Evolutionary conservation across 2,113 vertebrate genomes (phyloP).

Genomic region (Pavo muticus): DNA sequence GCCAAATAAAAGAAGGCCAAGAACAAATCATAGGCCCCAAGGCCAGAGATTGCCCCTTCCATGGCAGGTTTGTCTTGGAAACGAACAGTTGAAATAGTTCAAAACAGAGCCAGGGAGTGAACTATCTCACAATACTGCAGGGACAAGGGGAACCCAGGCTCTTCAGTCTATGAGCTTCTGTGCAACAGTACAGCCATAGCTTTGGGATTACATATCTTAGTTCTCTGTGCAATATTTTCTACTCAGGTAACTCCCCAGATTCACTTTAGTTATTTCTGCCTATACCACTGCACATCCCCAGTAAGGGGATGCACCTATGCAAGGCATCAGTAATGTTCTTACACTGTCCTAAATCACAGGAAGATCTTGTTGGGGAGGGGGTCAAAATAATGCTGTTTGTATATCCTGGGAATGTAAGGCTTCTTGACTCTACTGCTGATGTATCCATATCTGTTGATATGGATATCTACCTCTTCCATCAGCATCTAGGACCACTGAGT

Average conservation of each 20-base stretch:
- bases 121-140: fast-evolving
- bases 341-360: background rate
- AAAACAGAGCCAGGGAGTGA: background rate
- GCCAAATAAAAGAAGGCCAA: conserved; percentile 13
- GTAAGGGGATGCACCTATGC: background rate
- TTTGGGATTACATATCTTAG: background rate
- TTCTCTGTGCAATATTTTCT: background rate
- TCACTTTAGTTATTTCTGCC: background rate
- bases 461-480: background rate
- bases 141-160: background rate
- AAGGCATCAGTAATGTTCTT: background rate
- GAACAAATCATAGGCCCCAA: background rate
- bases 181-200: background rate
- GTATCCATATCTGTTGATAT: background rate
- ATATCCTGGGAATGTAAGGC: background rate
- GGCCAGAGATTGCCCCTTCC: background rate
- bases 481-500: background rate
- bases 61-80: conserved; percentile 28
- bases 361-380: background rate
- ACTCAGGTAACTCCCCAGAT: background rate
- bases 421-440: background rate
- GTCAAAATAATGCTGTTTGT: background rate
- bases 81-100: conserved; percentile 46
- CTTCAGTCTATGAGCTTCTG: fast-evolving
- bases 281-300: fast-evolving